A percentile compares a stretch with the other conserved stretches of the same genome.
phyloP scores from a whole-genome alignment of 2,113 vertebrate genomes.

The Pituophis catenifer region DNA sequence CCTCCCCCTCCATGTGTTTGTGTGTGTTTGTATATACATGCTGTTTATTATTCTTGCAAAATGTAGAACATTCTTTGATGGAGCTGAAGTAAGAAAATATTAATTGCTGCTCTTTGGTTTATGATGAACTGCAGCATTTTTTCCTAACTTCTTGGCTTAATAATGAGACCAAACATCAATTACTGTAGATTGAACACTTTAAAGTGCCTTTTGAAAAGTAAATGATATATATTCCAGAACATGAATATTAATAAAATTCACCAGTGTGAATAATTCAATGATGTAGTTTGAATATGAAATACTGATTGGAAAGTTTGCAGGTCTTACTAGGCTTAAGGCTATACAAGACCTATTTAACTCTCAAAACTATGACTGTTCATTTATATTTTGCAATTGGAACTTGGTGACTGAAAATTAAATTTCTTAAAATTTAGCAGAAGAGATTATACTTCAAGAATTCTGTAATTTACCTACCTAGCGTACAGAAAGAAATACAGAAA shows the following conservation, averaged over 20 bases:
- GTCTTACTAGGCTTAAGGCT: constrained; percentile 32
- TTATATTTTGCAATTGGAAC: constrained; percentile 11
- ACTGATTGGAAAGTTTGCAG: constrained; percentile 37
- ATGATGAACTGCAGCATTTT: constrained; percentile 8
- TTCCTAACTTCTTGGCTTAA: constrained; percentile 34
- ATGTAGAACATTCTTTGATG: not conserved
- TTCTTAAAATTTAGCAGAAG: not conserved
- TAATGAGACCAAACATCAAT: constrained; percentile 29
- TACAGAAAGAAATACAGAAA: not conserved
- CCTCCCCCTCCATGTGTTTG: not conserved
- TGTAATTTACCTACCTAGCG: not conserved
- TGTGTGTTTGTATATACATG: not conserved
- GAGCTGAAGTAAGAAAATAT: not conserved
- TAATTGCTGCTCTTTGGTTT: constrained; percentile 28
- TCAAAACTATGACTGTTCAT: not conserved
- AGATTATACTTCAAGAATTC: not conserved
- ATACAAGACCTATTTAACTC: not conserved
- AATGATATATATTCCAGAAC: not conserved
- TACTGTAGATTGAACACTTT: not conserved
- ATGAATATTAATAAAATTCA: not conserved
- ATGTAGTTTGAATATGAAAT: not conserved
- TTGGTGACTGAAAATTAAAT: not conserved
- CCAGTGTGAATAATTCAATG: constrained; percentile 1
- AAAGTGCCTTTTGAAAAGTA: constrained; percentile 5
- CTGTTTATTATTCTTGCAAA: not conserved